Evolutionary conservation across 2,797 vertebrate species (phyloP), one percentile per base, ranked within the genome.

Genomic region (Huso huso): DNA sequence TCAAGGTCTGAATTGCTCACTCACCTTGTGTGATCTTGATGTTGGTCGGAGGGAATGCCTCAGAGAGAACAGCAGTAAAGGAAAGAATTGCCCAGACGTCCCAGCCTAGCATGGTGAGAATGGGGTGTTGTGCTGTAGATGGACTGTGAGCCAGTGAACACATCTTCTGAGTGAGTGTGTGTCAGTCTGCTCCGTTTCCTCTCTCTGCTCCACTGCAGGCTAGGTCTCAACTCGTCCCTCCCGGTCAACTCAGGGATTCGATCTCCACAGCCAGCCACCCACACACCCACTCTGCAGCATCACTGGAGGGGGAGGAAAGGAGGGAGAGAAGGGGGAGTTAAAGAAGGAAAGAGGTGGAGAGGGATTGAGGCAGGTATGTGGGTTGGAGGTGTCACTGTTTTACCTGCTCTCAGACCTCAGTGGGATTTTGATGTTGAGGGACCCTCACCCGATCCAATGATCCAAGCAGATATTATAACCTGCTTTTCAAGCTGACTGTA

Each of bases 11-110:
- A 37, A 37, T 37, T 37, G 37, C 37, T 61, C 65, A 79, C 88
- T 84, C 80, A 92, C 89, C 89, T 86, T 87, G 89, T 66, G 87
- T 90, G 82, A 91, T 88, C 76, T 77, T 90, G 76, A 92, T 89
- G 79, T 91, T 87, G 2, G 87, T 91, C 61, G 89, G 84, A 0
- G 88, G 91, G 69, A 89, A 82, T n/a, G 82, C 83, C n/a, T 77
- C 78, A 0, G 69, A 64, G 0, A 72, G 61, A 1, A 86, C 69
- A 49, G 78, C 18, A 1, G 61, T 67, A 0, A 82, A 49, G 8
- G 78, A 18, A 51, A 88, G 71, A 4, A 71, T 2, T 6, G 67
- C 66, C 5, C 77, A 83, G 67, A 84, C 12, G 1, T 73, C 79
- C 84, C 78, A 79, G 18, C 77, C 66, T 48, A 70, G 3, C 77